Evolutionary conservation across 30 jellyfish, hydroid and myxozoan species (phyloP), one percentile per base, ranked within the genome.

Genomic region (Chrysaora quinquecirrha): DNA sequence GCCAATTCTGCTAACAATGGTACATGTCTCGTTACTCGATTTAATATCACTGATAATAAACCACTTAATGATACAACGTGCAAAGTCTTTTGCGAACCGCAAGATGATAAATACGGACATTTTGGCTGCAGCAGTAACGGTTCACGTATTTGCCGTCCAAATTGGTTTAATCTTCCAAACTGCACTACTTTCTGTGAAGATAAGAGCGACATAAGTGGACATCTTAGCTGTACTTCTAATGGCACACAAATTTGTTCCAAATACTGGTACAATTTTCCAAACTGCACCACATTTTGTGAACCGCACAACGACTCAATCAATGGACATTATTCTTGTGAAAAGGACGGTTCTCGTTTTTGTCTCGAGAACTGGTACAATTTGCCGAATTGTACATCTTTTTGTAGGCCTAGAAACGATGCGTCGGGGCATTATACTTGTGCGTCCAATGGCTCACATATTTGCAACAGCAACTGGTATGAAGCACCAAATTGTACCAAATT

Each of bases 251-350:
- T 32, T 22, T 84, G 95, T 30, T 4, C 3, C 2, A 16, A 58
- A 72, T 25, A 84, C 30, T 84, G 82, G 83, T 84, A 19, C 67
- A 29, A 49, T 12, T 20, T 62, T 12, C 87, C 87, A 58, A 52
- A 72, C 46, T 84, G 95, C 48, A 72, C 82, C 19, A 49, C 35
- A n/a, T 85, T 23, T 73, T 85, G 95, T 35, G 71, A 85, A 32
- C 71, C 77, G 27, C 34, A n/a, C 0, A 33, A 71, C 31, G 80
- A 73, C 30, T 18, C 29, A 4, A 19, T 76, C 1, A 18, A 27
- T n/a, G 95, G 95, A 1, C 84, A 73, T 30, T 85, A 85, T 84
- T 31, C 64, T 0, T 85, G 95, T 29, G 48, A 38, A 19, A 31
- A 21, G 27, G 22, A 54, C 23, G 91, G 91, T 9, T 31, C 71